Evolutionary conservation across 2,113 vertebrate species (phyloP).

Genomic region (Lanius ludovicianus): DNA sequence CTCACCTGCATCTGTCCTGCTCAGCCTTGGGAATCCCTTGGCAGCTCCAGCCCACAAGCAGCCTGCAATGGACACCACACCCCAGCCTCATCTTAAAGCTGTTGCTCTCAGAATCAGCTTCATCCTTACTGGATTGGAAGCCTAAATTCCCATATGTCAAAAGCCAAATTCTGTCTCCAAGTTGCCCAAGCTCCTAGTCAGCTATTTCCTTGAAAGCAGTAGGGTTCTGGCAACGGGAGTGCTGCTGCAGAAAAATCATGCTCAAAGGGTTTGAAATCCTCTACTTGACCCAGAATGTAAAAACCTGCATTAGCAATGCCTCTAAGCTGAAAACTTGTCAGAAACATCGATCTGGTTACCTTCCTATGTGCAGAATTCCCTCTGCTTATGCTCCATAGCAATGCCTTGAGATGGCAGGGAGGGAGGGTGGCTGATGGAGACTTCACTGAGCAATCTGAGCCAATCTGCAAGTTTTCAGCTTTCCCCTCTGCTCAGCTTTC

Average conservation of each 20-base stretch:
- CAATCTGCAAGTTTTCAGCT: neutral
- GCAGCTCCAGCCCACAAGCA: neutral
- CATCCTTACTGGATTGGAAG: neutral
- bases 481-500: neutral
- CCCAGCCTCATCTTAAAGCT: neutral
- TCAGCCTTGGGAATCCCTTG: neutral
- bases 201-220: neutral
- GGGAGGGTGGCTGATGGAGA: neutral
- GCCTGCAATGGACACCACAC: neutral
- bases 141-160: neutral
- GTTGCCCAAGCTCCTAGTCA: neutral
- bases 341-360: neutral
- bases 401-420: neutral
- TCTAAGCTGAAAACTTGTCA: neutral
- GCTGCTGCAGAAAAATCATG: neutral
- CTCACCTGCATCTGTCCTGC: neutral
- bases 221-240: neutral
- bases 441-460: neutral
- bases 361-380: neutral
- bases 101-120: neutral
- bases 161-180: neutral
- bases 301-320: neutral
- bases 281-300: neutral
- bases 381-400: neutral
- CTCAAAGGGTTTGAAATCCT: neutral